Conservation (phyloP, 2,888 invertebrate species). For the Cheilosia vulpina region DNA sequence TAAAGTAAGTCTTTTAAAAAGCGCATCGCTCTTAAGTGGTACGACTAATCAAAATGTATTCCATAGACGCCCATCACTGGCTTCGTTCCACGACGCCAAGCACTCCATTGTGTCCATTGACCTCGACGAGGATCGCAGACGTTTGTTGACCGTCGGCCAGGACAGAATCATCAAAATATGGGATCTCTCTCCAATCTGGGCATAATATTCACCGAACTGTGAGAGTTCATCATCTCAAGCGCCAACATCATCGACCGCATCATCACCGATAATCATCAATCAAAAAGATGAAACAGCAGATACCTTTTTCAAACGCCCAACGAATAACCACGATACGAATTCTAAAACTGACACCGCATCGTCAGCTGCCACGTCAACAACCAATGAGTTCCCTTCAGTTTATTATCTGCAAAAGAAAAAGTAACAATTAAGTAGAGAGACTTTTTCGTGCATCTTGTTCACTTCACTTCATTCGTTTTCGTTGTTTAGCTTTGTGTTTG, state of each 20-base stretch:
- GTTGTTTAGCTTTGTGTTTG: constrained; percentile 4
- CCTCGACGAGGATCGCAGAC: constrained; percentile 94
- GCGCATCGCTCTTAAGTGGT: background rate
- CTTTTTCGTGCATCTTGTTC: constrained; percentile 3
- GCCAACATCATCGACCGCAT: constrained; percentile 56
- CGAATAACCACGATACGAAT: constrained; percentile 58
- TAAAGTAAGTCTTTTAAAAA: constrained; percentile 88
- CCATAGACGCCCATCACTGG: constrained; percentile 93
- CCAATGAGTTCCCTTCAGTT: constrained; percentile 67
- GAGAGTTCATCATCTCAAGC: constrained; percentile 67
- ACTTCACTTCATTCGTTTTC: constrained; percentile 13
- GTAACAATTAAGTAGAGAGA: constrained; percentile 8
- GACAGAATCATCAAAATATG: constrained; percentile 97
- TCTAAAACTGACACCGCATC: constrained; percentile 14
- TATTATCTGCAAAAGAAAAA: constrained; percentile 65
- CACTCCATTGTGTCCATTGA: constrained; percentile 95
- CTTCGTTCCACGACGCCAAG: constrained; percentile 97
- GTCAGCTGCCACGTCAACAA: constrained; percentile 35
- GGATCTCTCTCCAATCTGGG: constrained; percentile 90
- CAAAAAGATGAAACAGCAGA: constrained; percentile 53
- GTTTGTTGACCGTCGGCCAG: constrained; percentile 96
- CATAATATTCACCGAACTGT: constrained; percentile 77
- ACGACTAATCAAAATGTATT: background rate
- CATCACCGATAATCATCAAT: constrained; percentile 62
- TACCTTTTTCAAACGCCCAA: constrained; percentile 67